Conservation (phyloP, 2,888 invertebrate species). For the Plebejus anna region DNA sequence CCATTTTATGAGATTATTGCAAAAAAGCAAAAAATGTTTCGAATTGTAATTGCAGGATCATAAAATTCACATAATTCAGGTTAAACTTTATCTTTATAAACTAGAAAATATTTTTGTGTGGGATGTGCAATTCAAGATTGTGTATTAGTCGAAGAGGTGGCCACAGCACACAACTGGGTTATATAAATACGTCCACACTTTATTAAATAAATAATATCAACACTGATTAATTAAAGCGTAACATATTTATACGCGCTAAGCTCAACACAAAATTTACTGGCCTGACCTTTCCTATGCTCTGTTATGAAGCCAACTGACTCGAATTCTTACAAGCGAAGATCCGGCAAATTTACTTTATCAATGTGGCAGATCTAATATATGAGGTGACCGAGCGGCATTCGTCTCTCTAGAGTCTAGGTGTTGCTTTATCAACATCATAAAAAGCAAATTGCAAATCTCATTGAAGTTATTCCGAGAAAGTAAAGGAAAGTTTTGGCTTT, state of each 20-base stretch:
- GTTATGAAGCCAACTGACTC: constrained; percentile 35
- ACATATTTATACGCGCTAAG: constrained; percentile 28
- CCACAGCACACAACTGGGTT: background rate
- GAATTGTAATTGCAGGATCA: background rate
- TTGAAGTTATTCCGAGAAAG: constrained; percentile 8
- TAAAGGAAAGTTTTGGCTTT: background rate
- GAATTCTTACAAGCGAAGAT: constrained; percentile 38
- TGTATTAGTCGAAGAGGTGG: background rate
- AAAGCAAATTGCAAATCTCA: background rate
- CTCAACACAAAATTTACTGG: constrained; percentile 37
- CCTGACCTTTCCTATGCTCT: constrained; percentile 36
- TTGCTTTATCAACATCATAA: constrained; percentile 26
- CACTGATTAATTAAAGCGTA: constrained; percentile 18
- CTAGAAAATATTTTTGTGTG: background rate
- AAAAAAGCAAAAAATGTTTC: background rate
- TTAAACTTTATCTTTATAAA: background rate
- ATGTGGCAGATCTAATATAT: constrained; percentile 42
- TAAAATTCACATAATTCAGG: background rate
- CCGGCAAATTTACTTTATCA: constrained; percentile 41
- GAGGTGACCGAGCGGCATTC: constrained; percentile 34
- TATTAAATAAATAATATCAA: constrained; percentile 15
- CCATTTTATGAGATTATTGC: background rate
- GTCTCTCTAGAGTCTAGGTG: constrained; percentile 3
- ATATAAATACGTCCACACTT: constrained; percentile 1
- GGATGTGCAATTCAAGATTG: background rate